phyloP scores from a whole-genome alignment of 1,140 invertebrate species.

The Eufriesea mexicana region DNA sequence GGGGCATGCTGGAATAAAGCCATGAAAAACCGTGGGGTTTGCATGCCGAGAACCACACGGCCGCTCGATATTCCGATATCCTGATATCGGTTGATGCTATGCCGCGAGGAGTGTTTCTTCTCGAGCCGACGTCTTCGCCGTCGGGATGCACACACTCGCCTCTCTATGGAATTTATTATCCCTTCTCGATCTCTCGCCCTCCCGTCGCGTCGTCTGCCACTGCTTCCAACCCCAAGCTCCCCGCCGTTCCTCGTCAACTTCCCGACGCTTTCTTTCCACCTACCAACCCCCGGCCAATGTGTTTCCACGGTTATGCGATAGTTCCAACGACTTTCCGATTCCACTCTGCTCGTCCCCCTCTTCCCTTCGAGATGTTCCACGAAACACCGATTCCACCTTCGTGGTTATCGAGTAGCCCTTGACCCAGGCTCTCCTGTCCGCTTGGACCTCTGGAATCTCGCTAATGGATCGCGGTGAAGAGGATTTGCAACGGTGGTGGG shows the following conservation, averaged over 20 bases:
- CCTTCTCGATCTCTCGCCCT: slow-evolving; percentile 31
- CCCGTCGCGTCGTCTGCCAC: background rate
- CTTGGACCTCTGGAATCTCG: background rate
- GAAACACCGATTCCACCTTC: background rate
- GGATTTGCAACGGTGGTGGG: background rate
- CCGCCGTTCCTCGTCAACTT: slow-evolving; percentile 11
- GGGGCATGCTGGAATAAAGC: slow-evolving; percentile 58
- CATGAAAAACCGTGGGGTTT: slow-evolving; percentile 59
- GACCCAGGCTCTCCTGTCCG: background rate
- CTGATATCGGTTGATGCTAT: slow-evolving; percentile 59
- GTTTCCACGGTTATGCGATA: background rate
- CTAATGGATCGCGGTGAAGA: background rate
- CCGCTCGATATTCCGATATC: slow-evolving; percentile 69
- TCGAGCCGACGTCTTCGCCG: slow-evolving; percentile 45
- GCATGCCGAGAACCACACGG: slow-evolving; percentile 48
- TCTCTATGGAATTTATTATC: slow-evolving; percentile 65
- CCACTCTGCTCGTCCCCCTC: background rate
- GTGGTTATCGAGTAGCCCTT: background rate
- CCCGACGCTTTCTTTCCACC: background rate
- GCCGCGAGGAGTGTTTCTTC: slow-evolving; percentile 61
- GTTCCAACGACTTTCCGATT: background rate
- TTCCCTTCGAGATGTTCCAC: background rate
- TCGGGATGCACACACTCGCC: slow-evolving; percentile 25
- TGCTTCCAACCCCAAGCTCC: background rate
- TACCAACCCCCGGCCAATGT: background rate